phyloP scores from a whole-genome alignment of 2,888 invertebrate genomes.

The Mythimna impura region DNA sequence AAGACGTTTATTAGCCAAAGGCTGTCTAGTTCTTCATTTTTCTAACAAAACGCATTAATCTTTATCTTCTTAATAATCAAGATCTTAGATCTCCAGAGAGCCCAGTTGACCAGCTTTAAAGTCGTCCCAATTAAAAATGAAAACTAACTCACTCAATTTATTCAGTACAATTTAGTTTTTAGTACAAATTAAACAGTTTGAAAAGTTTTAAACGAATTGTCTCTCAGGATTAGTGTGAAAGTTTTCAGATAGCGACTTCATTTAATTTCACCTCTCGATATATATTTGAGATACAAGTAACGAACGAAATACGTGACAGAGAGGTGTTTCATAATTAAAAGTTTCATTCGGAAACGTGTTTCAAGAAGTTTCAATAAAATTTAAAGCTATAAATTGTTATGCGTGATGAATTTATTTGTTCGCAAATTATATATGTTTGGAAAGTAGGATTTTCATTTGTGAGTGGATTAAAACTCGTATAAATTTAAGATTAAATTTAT shows the following conservation, averaged over 20 bases:
- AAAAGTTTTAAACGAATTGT: constrained; percentile 54
- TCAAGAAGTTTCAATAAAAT: constrained; percentile 33
- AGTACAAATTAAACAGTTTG: constrained; percentile 50
- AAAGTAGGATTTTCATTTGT: not conserved
- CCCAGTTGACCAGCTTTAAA: not conserved
- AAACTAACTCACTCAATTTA: constrained; percentile 31
- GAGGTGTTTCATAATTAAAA: constrained; percentile 39
- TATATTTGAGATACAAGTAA: constrained; percentile 38
- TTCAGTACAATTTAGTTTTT: constrained; percentile 36
- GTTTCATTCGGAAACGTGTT: constrained; percentile 44
- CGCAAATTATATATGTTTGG: constrained; percentile 7
- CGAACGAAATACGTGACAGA: constrained; percentile 45
- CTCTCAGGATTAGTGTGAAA: constrained; percentile 35
- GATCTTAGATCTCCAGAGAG: not conserved
- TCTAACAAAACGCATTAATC: not conserved
- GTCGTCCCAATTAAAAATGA: constrained; percentile 11
- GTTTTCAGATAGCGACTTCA: constrained; percentile 38
- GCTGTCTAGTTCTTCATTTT: not conserved
- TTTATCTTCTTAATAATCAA: not conserved
- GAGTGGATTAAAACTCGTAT: not conserved
- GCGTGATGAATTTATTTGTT: constrained; percentile 16
- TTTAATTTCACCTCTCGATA: constrained; percentile 46
- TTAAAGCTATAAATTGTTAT: constrained; percentile 11
- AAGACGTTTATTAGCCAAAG: too few relatives aligned
- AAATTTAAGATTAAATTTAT: constrained; percentile 5